phyloP scores from a whole-genome alignment of 2,888 invertebrate genomes.

The Acheta domesticus region DNA sequence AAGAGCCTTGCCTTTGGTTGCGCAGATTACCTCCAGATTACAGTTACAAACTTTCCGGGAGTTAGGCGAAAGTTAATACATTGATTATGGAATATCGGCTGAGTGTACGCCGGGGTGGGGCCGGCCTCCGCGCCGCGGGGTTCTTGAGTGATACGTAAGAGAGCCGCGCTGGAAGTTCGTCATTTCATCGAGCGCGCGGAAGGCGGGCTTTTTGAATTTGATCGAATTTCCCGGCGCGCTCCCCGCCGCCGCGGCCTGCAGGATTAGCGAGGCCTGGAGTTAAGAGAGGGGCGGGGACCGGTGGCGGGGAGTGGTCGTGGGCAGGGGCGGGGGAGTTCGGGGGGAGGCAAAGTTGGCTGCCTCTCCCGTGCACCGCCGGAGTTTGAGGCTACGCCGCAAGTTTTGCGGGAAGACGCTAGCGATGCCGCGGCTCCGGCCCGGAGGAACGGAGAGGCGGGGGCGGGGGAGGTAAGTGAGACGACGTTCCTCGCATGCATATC shows the following conservation, averaged over 20 bases:
- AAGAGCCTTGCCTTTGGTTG: conserved; percentile 1
- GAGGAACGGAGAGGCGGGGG: no score
- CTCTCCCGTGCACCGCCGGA: neutral
- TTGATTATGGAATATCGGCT: neutral
- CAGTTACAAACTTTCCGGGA: neutral
- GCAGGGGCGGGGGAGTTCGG: neutral
- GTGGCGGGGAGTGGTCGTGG: neutral
- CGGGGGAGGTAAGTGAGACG: no score
- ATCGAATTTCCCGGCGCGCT: neutral
- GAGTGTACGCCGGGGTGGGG: neutral
- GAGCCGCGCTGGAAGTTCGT: neutral
- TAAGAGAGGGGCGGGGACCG: neutral
- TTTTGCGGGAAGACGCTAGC: neutral
- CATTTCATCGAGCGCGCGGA: neutral
- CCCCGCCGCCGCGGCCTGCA: neutral
- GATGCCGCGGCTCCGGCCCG: no score
- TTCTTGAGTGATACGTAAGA: neutral
- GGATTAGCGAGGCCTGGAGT: neutral
- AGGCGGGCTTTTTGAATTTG: neutral
- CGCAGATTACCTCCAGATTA: neutral
- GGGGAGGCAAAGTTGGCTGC: neutral
- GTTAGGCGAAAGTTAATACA: neutral
- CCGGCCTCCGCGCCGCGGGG: no score
- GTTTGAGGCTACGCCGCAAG: neutral
- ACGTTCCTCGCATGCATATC: no score